Evolutionary conservation across 1,140 invertebrate species (phyloP).

Genomic region (Lepeophtheirus salmonis): DNA sequence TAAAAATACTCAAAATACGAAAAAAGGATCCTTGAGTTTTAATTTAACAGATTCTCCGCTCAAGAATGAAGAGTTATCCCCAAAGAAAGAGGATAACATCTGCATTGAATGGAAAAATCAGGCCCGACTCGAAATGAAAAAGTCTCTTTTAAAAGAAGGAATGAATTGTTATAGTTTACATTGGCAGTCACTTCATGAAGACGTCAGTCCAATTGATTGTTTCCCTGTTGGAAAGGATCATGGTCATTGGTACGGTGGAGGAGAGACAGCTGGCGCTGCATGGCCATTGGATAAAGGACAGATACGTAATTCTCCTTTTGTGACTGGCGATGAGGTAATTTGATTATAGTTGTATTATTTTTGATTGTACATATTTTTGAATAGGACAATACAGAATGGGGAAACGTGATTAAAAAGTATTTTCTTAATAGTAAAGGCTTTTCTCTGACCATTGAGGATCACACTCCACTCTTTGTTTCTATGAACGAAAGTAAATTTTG

Average conservation of each 20-base stretch:
- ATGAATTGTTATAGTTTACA: background rate
- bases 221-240: conserved; percentile 5
- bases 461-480: conserved; percentile 12
- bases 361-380: background rate
- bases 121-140: conserved; percentile 6
- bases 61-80: background rate
- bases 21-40: background rate
- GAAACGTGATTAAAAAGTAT: conserved; percentile 17
- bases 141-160: conserved; percentile 4
- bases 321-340: conserved; percentile 11
- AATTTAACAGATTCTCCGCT: background rate
- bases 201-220: conserved; percentile 12
- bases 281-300: conserved; percentile 17
- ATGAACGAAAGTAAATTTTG: background rate
- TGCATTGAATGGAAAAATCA: conserved; percentile 6
- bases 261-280: background rate
- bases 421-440: conserved; percentile 14
- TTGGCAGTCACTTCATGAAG: conserved; percentile 2
- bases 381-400: conserved; percentile 17
- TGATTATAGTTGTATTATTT: background rate
- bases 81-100: background rate
- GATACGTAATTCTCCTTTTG: conserved; percentile 3
- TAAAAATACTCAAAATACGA: background rate
- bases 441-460: conserved; percentile 11
- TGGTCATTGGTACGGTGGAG: conserved; percentile 18